These are phyloP conservation scores for Poicephalus gulielmi DNA, from an alignment of 2,113 vertebrate genomes.

Conservation along the genomic window DNA sequence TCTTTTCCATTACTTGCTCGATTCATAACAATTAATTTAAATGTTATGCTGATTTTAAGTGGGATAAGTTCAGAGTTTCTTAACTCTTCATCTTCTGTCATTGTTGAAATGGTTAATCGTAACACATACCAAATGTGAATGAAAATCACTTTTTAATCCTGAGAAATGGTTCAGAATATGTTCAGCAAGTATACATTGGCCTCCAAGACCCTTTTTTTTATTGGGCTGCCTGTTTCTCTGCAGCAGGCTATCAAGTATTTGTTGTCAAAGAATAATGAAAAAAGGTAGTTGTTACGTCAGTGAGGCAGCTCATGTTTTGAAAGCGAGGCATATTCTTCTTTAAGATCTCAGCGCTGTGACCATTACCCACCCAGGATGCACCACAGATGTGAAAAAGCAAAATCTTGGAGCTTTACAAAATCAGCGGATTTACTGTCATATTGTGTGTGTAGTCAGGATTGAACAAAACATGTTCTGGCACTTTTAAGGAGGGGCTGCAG, in stretches of 20 bases:
- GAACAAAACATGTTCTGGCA: background rate
- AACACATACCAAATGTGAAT: background rate
- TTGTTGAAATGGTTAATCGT: background rate
- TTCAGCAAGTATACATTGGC: fast-evolving
- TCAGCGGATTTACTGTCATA: background rate
- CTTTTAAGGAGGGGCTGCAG: background rate
- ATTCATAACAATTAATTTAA: background rate
- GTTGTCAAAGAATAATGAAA: background rate
- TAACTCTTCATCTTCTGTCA: background rate
- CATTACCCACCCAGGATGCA: background rate
- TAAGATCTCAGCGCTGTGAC: background rate
- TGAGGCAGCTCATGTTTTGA: background rate
- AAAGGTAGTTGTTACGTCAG: background rate
- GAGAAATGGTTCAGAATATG: background rate
- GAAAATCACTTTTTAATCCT: background rate
- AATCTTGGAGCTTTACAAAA: background rate
- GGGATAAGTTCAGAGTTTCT: background rate
- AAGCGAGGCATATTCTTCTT: background rate
- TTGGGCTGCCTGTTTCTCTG: background rate
- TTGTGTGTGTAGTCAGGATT: background rate
- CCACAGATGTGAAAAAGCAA: background rate
- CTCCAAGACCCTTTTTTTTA: background rate
- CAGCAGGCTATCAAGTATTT: background rate
- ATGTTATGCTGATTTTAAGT: background rate
- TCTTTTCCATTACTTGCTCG: background rate